Evolutionary conservation across 2,888 invertebrate genomes (phyloP), one percentile per base, ranked within the genome.

Genomic region (Odontocerum albicorne): DNA sequence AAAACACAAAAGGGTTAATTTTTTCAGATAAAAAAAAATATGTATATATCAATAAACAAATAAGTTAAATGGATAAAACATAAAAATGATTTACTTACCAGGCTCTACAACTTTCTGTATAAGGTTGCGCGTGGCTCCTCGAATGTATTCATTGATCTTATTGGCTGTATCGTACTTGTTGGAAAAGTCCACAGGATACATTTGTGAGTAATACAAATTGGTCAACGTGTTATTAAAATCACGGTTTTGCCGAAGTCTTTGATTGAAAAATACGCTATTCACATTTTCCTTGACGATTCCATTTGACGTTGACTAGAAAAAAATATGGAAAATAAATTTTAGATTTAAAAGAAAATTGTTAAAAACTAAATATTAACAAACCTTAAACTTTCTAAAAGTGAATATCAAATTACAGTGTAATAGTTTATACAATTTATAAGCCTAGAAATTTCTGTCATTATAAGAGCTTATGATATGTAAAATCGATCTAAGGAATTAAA

Each of bases 111-210:
- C 67, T 12, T 68, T 65, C 0, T 73, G 69, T 45, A 88, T 84
- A 4, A 78, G 68, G 7, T 83, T 82, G 13, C 72, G 71, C 0
- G 87, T 88, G 12, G 72, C 70, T 1, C 70, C 65, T 2, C 66
- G 70, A 2, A 83, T 81, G 86, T 86, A 88, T 2, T 67, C 65
- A 64, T 88, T 88, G 21, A 88, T 82, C 0, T 62, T 54, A 2
- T 68, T 62, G 0, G 77, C 73, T 0, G 83, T 71, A 4, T 57
- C 60, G 0, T 63, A 61, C 0, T 75, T 61, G 50, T 84, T 68
- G 1, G 57, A 62, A 62, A 85, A 86, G 66, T 86, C 75, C 0
- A 84, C 59, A 2, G 65, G 64, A 4, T 68, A 64, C 0, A 85
- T 63, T 19, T 80, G 74, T 0, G 82, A 73, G 2, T 67, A 66